These are phyloP conservation scores for Misgurnus mizolepis DNA, from an alignment of 2,113 vertebrate species.

Conservation along the genomic window DNA sequence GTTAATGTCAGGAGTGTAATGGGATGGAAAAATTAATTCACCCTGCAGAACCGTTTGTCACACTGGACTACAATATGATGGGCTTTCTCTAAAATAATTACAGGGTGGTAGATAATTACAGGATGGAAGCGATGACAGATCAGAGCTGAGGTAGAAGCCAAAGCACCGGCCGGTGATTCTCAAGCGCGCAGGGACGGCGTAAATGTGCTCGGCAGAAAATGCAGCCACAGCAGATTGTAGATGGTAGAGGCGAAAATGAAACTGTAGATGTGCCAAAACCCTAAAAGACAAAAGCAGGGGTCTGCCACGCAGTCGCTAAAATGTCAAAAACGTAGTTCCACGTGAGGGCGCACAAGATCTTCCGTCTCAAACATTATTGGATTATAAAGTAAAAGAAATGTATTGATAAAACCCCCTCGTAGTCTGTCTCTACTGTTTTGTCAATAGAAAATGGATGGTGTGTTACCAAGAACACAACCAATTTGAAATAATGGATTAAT, in stretches of 20 bases:
- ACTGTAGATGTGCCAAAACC: neutral
- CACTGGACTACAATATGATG: neutral
- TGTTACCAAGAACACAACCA: constrained; percentile 9
- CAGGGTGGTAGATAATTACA: constrained; percentile 3
- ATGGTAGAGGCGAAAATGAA: constrained; percentile 6
- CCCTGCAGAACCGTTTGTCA: constrained; percentile 3
- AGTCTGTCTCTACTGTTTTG: neutral
- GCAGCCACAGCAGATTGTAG: constrained; percentile 19
- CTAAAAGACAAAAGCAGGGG: neutral
- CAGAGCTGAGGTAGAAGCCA: constrained; percentile 6
- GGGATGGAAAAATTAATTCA: neutral
- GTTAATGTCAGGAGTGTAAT: constrained; percentile 20
- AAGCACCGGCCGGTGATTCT: neutral
- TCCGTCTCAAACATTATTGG: neutral
- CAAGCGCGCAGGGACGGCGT: neutral
- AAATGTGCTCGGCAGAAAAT: constrained; percentile 11
- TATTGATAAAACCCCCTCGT: too few relatives aligned
- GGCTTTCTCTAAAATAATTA: constrained; percentile 20
- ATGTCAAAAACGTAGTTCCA: neutral
- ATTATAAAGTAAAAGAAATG: neutral
- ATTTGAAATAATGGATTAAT: neutral
- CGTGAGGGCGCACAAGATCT: neutral
- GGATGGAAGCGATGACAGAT: neutral
- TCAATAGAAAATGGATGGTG: neutral
- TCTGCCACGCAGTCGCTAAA: neutral